A percentile compares a stretch with the other conserved stretches of the same genome.
These are phyloP conservation scores for Chiloscyllium punctatum DNA, from an alignment of 2,797 vertebrate species.

Conservation along the genomic window DNA sequence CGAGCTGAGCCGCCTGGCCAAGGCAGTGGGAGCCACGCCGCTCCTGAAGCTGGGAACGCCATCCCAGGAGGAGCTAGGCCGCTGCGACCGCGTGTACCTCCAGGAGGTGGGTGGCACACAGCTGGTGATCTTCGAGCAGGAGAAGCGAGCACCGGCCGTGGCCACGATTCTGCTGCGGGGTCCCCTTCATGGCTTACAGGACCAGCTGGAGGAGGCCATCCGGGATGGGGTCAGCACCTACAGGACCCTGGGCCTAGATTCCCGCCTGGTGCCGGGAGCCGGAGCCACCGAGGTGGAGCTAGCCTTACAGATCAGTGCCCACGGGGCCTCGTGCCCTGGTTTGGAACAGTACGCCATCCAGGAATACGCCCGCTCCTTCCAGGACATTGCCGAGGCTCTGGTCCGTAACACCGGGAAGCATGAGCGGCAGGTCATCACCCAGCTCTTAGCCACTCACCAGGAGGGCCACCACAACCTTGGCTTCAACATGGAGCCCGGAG, in stretches of 20 bases:
- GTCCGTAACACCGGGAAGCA: slow-evolving; percentile 39
- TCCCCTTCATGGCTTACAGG: slow-evolving; percentile 42
- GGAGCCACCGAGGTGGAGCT: slow-evolving; percentile 43
- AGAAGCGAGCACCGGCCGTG: slow-evolving; percentile 8
- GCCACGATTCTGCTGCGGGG: slow-evolving; percentile 44
- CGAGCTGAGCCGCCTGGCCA: slow-evolving; percentile 35
- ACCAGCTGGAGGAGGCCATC: slow-evolving; percentile 43
- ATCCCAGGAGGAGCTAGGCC: neutral
- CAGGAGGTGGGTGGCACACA: slow-evolving; percentile 40
- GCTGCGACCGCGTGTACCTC: slow-evolving; percentile 39
- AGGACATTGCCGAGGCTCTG: slow-evolving; percentile 35
- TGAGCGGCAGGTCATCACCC: slow-evolving; percentile 23
- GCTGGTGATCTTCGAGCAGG: slow-evolving; percentile 42
- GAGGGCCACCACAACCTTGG: slow-evolving; percentile 41
- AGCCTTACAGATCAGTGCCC: slow-evolving; percentile 42
- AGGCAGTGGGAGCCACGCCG: slow-evolving; percentile 1
- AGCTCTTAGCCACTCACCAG: slow-evolving; percentile 40
- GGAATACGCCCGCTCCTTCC: slow-evolving; percentile 41
- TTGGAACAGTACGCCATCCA: slow-evolving; percentile 44
- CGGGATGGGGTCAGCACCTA: slow-evolving; percentile 43
- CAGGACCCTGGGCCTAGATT: slow-evolving; percentile 40
- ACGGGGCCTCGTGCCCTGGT: slow-evolving; percentile 41
- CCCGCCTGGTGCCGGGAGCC: slow-evolving; percentile 41
- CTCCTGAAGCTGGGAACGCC: neutral
- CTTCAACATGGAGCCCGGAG: slow-evolving; percentile 40